Evolutionary conservation across 2,888 invertebrate species (phyloP).

Genomic region (Cordilura impudica): DNA sequence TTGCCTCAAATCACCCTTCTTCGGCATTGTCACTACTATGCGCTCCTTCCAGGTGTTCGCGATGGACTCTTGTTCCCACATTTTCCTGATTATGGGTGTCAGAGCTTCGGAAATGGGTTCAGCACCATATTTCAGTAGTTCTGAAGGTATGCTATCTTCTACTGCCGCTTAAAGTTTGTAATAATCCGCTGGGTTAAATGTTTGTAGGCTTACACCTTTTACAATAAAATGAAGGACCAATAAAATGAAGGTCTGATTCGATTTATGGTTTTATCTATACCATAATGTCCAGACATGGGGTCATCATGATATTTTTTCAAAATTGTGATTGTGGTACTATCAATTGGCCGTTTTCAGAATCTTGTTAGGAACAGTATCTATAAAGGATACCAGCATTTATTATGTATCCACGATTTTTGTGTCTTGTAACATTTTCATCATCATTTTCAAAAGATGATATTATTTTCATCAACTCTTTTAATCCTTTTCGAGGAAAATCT

Average conservation of each 20-base stretch:
- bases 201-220: slow-evolving; percentile 20
- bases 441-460: slow-evolving; percentile 21
- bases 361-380: not conserved
- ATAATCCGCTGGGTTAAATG: not conserved
- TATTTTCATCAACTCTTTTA: slow-evolving; percentile 41
- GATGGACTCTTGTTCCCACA: no score
- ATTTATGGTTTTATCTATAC: slow-evolving; percentile 27
- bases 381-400: slow-evolving; percentile 36
- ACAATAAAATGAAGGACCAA: slow-evolving; percentile 13
- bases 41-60: no score
- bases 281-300: slow-evolving; percentile 29
- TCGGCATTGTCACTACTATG: no score
- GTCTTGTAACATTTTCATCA: slow-evolving; percentile 17
- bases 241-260: slow-evolving; percentile 27
- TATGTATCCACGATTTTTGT: slow-evolving; percentile 42
- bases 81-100: no score
- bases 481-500: slow-evolving; percentile 44
- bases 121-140: no score
- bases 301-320: slow-evolving; percentile 20
- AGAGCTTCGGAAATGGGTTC: no score
- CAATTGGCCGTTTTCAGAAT: slow-evolving; percentile 29
- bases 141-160: no score
- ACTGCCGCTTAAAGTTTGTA: slow-evolving; percentile 22
- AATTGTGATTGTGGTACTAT: slow-evolving; percentile 20
- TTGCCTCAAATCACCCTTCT: no score